Evolutionary conservation across 1,140 invertebrate species (phyloP).

Genomic region (Drosophila sp.): DNA sequence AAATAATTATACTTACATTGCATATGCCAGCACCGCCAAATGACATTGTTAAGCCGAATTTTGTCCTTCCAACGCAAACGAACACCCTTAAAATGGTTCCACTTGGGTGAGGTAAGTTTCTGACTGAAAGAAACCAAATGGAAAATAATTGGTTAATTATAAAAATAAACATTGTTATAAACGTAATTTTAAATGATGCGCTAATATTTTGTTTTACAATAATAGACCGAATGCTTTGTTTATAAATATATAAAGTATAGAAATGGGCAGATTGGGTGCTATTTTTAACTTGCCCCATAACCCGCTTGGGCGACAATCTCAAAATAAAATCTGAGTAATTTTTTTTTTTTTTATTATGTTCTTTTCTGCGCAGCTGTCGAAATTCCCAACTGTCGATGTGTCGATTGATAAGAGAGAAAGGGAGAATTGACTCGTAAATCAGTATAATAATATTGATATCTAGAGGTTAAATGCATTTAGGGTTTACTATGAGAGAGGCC

Average conservation of each 20-base stretch:
- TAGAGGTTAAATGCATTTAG: slow-evolving; percentile 12
- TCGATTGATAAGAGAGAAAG: slow-evolving; percentile 12
- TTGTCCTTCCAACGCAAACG: slow-evolving; percentile 98
- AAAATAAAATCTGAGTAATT: slow-evolving; percentile 50
- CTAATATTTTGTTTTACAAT: slow-evolving; percentile 35
- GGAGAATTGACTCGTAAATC: slow-evolving; percentile 39
- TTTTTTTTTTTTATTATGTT: slow-evolving; percentile 9
- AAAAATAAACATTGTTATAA: too few relatives aligned
- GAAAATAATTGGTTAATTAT: neutral
- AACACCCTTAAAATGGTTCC: slow-evolving; percentile 99
- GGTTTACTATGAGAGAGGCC: slow-evolving; percentile 1
- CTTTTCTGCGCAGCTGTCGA: neutral
- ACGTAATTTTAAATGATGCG: too few relatives aligned
- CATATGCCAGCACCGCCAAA: slow-evolving; percentile 99
- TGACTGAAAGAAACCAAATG: slow-evolving; percentile 89
- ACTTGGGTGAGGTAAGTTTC: slow-evolving; percentile 99
- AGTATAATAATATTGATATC: slow-evolving; percentile 35
- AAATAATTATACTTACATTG: slow-evolving; percentile 93
- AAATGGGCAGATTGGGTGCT: slow-evolving; percentile 56
- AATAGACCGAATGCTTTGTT: slow-evolving; percentile 54
- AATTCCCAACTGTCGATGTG: slow-evolving; percentile 14
- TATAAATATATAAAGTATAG: slow-evolving; percentile 55
- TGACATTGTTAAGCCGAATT: slow-evolving; percentile 99
- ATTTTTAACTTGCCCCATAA: slow-evolving; percentile 59
- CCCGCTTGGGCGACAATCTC: slow-evolving; percentile 49